Percentiles rank a stretch among this genome's conserved stretches.
phyloP scores from a whole-genome alignment of 2,113 vertebrate species.

The Pollachius pollachius region DNA sequence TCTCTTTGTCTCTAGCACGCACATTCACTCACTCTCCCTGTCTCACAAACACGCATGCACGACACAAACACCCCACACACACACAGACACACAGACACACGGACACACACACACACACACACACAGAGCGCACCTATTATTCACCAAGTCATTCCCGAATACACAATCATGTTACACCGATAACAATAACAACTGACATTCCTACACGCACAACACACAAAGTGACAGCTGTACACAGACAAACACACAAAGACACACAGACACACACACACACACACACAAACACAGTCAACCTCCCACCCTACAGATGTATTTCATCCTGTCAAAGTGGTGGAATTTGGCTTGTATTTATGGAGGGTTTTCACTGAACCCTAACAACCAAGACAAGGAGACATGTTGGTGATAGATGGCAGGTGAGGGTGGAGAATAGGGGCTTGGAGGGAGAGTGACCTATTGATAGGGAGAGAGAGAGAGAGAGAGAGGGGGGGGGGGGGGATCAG shows the following conservation, averaged over 20 bases:
- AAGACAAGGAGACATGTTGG: background rate
- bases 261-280: conserved; percentile 4
- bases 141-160: too few relatives aligned
- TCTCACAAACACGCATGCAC: background rate
- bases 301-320: background rate
- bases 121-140: too few relatives aligned
- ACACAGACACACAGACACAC: conserved; percentile 12
- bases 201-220: background rate
- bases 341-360: background rate
- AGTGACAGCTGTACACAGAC: background rate
- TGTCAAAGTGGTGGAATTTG: conserved; percentile 9
- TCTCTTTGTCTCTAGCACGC: background rate
- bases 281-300: conserved; percentile 3
- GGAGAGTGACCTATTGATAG: background rate
- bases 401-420: background rate
- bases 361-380: conserved; percentile 1
- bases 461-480: too few relatives aligned
- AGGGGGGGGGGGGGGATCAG: background rate
- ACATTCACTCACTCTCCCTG: background rate
- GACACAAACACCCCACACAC: background rate
- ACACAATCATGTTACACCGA: too few relatives aligned
- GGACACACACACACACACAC: conserved; percentile 6
- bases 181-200: background rate
- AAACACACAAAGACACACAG: background rate
- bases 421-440: too few relatives aligned